phyloP scores from a whole-genome alignment of 2,113 vertebrate species.

The Paradoxurus hermaphroditus region DNA sequence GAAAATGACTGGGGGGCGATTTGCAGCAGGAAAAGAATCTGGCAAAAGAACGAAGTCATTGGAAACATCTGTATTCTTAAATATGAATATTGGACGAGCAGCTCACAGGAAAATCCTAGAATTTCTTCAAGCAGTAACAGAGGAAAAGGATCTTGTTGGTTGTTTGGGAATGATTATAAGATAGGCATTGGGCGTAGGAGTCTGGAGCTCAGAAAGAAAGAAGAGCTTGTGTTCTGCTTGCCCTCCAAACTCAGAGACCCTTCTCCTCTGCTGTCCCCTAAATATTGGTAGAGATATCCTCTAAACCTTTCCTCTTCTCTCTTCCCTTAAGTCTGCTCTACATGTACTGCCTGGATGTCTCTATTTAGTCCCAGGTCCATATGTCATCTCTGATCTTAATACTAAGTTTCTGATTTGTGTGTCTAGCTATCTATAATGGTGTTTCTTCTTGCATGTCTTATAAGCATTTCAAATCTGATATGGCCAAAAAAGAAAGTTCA shows the following conservation, averaged over 20 bases:
- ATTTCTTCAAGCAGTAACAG: background rate
- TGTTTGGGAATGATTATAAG: background rate
- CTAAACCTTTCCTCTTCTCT: background rate
- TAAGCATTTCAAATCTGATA: background rate
- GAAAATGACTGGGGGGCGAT: background rate
- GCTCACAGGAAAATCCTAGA: background rate
- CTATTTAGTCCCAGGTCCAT: background rate
- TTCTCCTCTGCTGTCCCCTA: background rate
- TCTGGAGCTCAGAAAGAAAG: background rate
- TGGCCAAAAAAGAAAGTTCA: background rate
- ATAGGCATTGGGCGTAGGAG: background rate
- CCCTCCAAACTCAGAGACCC: background rate
- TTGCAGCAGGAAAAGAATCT: background rate
- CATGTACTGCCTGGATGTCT: background rate
- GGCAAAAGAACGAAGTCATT: slow-evolving; percentile 8
- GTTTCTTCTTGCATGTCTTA: background rate
- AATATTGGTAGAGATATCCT: background rate
- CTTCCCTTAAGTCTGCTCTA: background rate
- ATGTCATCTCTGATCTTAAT: background rate
- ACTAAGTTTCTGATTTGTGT: background rate
- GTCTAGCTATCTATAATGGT: background rate
- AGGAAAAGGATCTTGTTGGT: background rate
- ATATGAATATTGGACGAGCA: background rate
- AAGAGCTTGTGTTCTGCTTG: background rate
- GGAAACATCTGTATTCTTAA: slow-evolving; percentile 14